These are phyloP conservation scores for Colostygia pectinataria DNA, from an alignment of 2,888 invertebrate species.

Conservation along the genomic window DNA sequence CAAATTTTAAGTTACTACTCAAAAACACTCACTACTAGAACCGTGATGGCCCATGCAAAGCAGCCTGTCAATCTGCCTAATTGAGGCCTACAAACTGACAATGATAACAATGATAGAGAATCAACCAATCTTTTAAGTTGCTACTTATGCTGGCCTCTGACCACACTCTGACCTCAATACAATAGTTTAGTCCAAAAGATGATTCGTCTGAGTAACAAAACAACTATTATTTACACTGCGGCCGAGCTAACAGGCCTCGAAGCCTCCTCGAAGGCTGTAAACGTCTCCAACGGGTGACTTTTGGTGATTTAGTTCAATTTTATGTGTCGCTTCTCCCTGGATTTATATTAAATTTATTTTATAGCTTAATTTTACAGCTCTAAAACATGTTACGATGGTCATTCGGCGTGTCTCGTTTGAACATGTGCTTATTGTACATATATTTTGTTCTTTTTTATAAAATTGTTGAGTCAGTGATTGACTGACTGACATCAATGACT, in stretches of 20 bases:
- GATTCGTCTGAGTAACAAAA: neutral
- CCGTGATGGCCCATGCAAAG: no score
- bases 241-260: constrained; percentile 66
- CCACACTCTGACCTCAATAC: neutral
- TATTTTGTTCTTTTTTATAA: constrained; percentile 18
- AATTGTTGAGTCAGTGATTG: no score
- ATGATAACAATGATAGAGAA: no score
- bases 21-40: no score
- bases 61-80: no score
- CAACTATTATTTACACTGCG: constrained; percentile 19
- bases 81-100: no score
- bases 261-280: constrained; percentile 74
- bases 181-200: constrained; percentile 6
- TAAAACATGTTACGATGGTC: constrained; percentile 67
- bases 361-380: constrained; percentile 72
- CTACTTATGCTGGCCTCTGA: no score
- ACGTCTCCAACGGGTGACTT: constrained; percentile 79
- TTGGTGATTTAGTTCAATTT: constrained; percentile 80
- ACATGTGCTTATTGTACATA: constrained; percentile 40
- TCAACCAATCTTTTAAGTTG: no score
- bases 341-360: constrained; percentile 80
- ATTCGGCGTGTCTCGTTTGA: constrained; percentile 52
- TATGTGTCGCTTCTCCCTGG: constrained; percentile 76
- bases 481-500: no score
- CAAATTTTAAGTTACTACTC: no score